Evolutionary conservation across 2,113 vertebrate genomes (phyloP), one percentile per base, ranked within the genome.

Genomic region (Salvelinus fontinalis): DNA sequence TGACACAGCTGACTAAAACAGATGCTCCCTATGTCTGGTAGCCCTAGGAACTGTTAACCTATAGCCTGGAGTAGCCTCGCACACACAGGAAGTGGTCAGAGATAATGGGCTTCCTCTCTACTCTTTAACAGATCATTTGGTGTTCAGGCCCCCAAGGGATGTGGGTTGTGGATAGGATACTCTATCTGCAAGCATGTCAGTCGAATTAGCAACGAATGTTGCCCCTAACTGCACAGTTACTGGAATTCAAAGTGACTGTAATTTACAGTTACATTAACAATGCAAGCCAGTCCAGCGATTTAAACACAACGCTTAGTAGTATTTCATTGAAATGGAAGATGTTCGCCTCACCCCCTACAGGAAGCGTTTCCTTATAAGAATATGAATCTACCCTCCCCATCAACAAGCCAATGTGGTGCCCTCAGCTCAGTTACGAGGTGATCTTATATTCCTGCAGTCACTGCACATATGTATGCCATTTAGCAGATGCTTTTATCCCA

Each of bases 1-100:
- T 72, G 80, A 77, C 76, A 69, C 31, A 49, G 64, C 71, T 80
- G 59, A 84, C 71, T 79, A 77, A 80, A 80, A 79, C 68, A 59
- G 74, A 75, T 70, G 65, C 66, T 49, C 76, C 39, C 27, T 74
- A 72, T 65, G 60, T 70, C 76, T 68, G 51, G 39, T 9, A 39
- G 39, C 39, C 39, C 39, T 39, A 0, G 34, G 39, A 39, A 39
- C 39, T 9, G 39, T 39, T 39, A 39, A 39, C 8, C 39, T 39
- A 39, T 39, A 39, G 8, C 39, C 39, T 39, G 39, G 64, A 79
- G 65, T 75, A 66, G 66, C 73, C n/a, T 62, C 54, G 11, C 74
- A 72, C 49, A 16, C 74, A 72, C 76, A 78, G 75, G 27, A 77
- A 51, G 48, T 71, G 13, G 54, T 27, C 27, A 3, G 31, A 44